Base-by-base conservation (phyloP, 1,140 invertebrate genomes). In the Homarus americanus region DNA sequence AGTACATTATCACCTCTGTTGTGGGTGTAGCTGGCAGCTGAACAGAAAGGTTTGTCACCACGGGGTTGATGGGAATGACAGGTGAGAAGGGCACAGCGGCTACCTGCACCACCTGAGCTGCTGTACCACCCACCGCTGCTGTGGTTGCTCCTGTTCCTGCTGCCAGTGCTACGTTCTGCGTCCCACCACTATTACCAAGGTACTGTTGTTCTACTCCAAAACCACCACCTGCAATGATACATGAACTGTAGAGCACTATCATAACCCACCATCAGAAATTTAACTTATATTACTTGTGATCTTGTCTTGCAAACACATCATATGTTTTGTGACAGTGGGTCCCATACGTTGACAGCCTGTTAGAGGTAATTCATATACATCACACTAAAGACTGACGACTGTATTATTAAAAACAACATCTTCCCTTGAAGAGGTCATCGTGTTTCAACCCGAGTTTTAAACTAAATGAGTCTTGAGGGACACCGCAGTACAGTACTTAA, bases 41-140 rank as follows among this genome's bases (percentile, higher is more conserved):
- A 32, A 91, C 69, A 17, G 85, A 82, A 41, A 86, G 34, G 66
- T 91, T 91, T 36, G 90, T 91, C 40, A 87, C 91, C 38, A 91
- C 85, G 5, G 91, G 91, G 72, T 91, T 86, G 69, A 91, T 73
- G 34, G 91, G 91, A 58, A 91, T 82, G 49, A 91, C 91, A 28
- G 84, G 79, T 28, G 91, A 87, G 80, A 91, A 83, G 20, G 91
- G 91, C 2, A 91, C 84, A 36, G 91, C 73, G 17, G 91, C 91
- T 69, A 91, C 85, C 44, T 91, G 91, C 9, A 91, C 84, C 36
- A 91, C 91, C 49, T 86, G 91, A 40, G 91, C 34, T 40, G 91
- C 36, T 20, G 69, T 66, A 24, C 28, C 53, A 41, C 75, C n/a
- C 36, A 73, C 72, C 40, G 72, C 75, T 38, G 58, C 40, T 28